Conservation (phyloP, 2,888 invertebrate species). For the Habroteleia sp. region DNA sequence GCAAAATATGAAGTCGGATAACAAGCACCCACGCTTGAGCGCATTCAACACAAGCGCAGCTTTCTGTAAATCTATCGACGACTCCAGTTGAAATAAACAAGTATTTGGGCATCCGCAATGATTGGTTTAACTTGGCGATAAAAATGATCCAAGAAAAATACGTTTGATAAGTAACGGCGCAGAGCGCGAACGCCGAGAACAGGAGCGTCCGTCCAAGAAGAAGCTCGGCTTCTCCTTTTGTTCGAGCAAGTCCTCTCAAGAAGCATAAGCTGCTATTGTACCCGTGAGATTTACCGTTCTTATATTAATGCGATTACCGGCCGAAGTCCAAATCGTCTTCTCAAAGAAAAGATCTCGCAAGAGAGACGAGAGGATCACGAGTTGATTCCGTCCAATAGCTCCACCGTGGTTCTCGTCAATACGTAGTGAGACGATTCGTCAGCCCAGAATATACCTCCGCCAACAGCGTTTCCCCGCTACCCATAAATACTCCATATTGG, state of each 20-base stretch:
- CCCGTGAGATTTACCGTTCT: slow-evolving; percentile 74
- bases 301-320: slow-evolving; percentile 77
- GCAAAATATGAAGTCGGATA: too few species aligned
- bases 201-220: slow-evolving; percentile 30
- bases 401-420: slow-evolving; percentile 59
- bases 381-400: slow-evolving; percentile 58
- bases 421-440: slow-evolving; percentile 51
- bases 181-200: slow-evolving; percentile 6
- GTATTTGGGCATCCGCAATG: slow-evolving; percentile 39
- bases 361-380: slow-evolving; percentile 60
- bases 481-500: slow-evolving; percentile 79
- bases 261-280: slow-evolving; percentile 69
- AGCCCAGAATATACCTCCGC: slow-evolving; percentile 45
- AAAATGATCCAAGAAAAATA: slow-evolving; percentile 49
- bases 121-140: slow-evolving; percentile 56
- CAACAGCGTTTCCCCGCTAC: slow-evolving; percentile 69
- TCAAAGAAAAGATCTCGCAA: slow-evolving; percentile 62
- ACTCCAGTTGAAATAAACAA: slow-evolving; percentile 32
- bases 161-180: slow-evolving; percentile 43
- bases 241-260: slow-evolving; percentile 57
- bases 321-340: slow-evolving; percentile 63
- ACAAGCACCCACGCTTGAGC: too few species aligned
- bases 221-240: slow-evolving; percentile 55
- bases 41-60: slow-evolving; percentile 6
- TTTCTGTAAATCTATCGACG: slow-evolving; percentile 34